Conservation (phyloP, 2,797 vertebrate species). For the Leptatherina wallacei region DNA sequence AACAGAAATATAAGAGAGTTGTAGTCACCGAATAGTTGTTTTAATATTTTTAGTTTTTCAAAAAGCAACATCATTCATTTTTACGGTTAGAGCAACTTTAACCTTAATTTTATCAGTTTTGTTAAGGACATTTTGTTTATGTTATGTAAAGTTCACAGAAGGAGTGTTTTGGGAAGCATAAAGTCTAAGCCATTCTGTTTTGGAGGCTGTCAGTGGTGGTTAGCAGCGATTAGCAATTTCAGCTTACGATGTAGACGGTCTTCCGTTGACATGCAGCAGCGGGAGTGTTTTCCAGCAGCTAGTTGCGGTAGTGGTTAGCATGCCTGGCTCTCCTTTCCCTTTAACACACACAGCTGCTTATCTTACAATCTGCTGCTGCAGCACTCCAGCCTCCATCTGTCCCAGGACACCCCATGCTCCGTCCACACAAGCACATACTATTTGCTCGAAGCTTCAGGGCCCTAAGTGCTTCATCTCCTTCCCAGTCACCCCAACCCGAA, state of each 20-base stretch:
- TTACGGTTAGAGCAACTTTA: not conserved
- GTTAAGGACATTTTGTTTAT: not conserved
- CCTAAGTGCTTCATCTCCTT: constrained; percentile 29
- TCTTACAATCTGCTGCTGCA: constrained; percentile 78
- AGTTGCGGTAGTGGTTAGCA: constrained; percentile 69
- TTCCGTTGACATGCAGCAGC: constrained; percentile 59
- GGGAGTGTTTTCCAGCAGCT: constrained; percentile 64
- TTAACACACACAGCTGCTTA: constrained; percentile 77
- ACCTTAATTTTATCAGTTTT: not conserved
- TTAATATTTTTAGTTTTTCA: not conserved
- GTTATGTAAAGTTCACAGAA: constrained; percentile 37
- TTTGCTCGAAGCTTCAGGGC: constrained; percentile 47
- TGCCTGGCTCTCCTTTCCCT: constrained; percentile 63
- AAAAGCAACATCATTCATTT: not conserved
- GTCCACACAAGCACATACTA: constrained; percentile 57
- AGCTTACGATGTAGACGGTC: constrained; percentile 24
- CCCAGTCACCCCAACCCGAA: constrained; percentile 18
- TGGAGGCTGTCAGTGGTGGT: constrained; percentile 41
- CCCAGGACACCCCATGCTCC: constrained; percentile 72
- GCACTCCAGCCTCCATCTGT: constrained; percentile 74
- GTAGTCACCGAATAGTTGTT: not conserved
- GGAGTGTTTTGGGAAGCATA: constrained; percentile 37
- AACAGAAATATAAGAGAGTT: not conserved
- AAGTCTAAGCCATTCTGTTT: constrained; percentile 48
- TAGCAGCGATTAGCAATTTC: constrained; percentile 54